A percentile compares a stretch with the other conserved stretches of the same genome.
Evolutionary conservation across 2,113 vertebrate species (phyloP).

Genomic region (pig (Sus scrofa)): DNA sequence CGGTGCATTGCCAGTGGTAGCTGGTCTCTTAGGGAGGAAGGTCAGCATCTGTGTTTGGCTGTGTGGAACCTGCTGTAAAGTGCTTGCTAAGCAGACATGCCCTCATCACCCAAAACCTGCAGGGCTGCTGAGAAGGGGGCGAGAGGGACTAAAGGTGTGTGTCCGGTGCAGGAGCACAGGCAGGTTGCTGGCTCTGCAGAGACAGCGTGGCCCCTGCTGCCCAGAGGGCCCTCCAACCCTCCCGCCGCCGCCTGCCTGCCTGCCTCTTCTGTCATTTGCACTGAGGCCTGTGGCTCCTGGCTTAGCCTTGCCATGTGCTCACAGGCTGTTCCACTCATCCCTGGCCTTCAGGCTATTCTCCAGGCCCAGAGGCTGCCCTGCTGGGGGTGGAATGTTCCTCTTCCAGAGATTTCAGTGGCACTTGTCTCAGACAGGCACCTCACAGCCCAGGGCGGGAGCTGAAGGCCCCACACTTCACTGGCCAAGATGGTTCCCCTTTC

Average conservation of each 20-base stretch:
- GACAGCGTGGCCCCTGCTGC: background rate
- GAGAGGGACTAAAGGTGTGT: background rate
- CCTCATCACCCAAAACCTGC: background rate
- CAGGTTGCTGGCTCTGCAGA: background rate
- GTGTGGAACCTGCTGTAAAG: conserved; percentile 34
- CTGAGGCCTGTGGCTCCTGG: conserved; percentile 52
- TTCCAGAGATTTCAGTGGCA: background rate
- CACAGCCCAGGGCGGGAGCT: background rate
- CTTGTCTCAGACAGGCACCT: background rate
- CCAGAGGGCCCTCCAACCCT: background rate
- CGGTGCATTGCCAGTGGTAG: background rate
- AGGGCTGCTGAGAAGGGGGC: background rate
- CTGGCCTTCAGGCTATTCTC: conserved; percentile 56
- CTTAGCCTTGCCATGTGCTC: conserved; percentile 21
- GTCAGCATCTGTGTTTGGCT: background rate
- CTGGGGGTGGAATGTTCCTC: conserved; percentile 55
- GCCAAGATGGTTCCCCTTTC: conserved; percentile 47
- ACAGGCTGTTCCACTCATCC: conserved; percentile 59
- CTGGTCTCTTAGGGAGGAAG: background rate
- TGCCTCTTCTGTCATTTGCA: conserved; percentile 51
- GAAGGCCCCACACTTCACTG: conserved; percentile 9
- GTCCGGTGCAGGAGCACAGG: background rate
- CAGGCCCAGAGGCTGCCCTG: conserved; percentile 37
- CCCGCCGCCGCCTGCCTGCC: background rate
- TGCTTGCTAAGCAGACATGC: background rate